Percentiles rank a stretch among this genome's conserved stretches.
These are phyloP conservation scores for Euwallacea fornicatus DNA, from an alignment of 1,140 invertebrate genomes.

Conservation along the genomic window DNA sequence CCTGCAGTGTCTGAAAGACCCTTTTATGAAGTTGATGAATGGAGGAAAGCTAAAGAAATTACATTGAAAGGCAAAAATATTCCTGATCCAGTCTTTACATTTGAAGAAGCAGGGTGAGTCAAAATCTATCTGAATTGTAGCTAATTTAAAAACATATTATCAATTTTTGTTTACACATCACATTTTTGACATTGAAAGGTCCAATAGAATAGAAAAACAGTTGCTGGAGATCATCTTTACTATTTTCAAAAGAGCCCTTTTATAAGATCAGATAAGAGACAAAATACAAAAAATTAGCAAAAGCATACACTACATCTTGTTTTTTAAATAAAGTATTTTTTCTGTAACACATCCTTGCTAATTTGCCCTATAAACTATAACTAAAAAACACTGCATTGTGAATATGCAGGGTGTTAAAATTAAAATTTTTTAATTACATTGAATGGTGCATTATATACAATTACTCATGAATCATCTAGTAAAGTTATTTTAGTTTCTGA, in stretches of 20 bases:
- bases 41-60: constrained; percentile 75
- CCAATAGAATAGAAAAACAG: no score
- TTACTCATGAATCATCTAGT: no score
- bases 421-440: neutral
- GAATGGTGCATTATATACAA: no score
- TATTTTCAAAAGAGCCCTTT: no score
- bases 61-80: constrained; percentile 71
- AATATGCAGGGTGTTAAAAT: constrained; percentile 43
- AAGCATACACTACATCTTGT: neutral
- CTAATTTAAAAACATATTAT: neutral
- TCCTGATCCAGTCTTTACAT: constrained; percentile 77
- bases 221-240: no score
- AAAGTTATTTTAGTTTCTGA: no score
- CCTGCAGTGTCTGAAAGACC: constrained; percentile 69
- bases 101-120: constrained; percentile 70
- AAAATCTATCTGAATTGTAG: neutral
- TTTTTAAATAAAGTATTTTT: constrained; percentile 1
- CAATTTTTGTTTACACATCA: constrained; percentile 64
- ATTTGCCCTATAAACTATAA: no score
- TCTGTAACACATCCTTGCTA: constrained; percentile 50
- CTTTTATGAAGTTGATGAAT: constrained; percentile 72
- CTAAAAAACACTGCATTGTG: no score
- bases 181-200: no score
- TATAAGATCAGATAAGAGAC: no score
- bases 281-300: no score